Conservation (phyloP, 2,888 invertebrate species). For the Mythimna ferrago region DNA sequence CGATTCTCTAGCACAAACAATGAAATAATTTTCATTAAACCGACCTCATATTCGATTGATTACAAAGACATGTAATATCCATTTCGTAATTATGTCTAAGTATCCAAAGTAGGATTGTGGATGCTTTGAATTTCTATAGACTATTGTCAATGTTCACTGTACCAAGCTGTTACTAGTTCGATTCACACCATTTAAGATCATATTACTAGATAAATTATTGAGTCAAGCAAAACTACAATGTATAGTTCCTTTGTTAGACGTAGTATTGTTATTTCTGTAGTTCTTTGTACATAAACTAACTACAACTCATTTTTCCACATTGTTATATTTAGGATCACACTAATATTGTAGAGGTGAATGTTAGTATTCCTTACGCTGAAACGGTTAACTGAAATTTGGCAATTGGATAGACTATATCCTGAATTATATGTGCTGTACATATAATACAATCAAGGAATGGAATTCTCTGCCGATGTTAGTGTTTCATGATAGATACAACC, state of each 20-base stretch:
- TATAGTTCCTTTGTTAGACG: slow-evolving; percentile 14
- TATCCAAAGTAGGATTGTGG: slow-evolving; percentile 23
- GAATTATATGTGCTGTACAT: no score
- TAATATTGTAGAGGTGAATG: no score
- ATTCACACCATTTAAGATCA: slow-evolving; percentile 41
- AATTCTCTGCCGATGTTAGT: no score
- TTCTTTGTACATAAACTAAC: slow-evolving; percentile 13
- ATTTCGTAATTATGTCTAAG: slow-evolving; percentile 16
- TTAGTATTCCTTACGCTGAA: no score
- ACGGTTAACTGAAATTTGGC: no score
- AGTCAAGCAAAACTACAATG: slow-evolving; percentile 31
- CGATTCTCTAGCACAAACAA: not conserved
- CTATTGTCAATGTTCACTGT: slow-evolving; percentile 34
- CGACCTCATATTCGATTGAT: not conserved
- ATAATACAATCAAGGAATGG: no score
- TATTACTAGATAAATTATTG: slow-evolving; percentile 31
- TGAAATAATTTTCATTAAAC: slow-evolving; percentile 1
- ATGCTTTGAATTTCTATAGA: slow-evolving; percentile 33
- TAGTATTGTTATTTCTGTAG: slow-evolving; percentile 26
- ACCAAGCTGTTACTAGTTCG: not conserved
- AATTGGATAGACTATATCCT: no score
- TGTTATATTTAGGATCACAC: no score
- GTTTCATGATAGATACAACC: no score
- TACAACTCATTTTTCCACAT: not conserved
- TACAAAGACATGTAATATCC: slow-evolving; percentile 6